Conservation (phyloP, 1,140 invertebrate genomes). For the Philaenus spumarius region DNA sequence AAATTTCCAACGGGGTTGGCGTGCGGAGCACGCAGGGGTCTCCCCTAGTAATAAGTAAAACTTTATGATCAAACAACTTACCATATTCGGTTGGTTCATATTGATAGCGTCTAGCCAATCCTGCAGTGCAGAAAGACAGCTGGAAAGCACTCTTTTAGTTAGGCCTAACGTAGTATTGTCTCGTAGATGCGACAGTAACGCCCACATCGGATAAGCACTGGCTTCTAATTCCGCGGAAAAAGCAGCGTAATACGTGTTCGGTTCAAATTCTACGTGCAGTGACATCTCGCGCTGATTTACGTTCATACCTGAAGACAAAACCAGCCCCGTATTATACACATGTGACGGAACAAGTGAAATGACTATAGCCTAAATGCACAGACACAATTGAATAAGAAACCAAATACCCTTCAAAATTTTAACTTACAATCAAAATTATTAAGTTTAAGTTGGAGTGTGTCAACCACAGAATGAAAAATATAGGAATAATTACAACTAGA, state of each 20-base stretch:
- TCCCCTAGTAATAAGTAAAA: too few species aligned
- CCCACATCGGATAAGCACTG: constrained; percentile 96
- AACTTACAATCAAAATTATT: too few species aligned
- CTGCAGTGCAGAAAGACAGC: constrained; percentile 66
- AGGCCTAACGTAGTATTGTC: constrained; percentile 61
- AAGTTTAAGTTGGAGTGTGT: too few species aligned
- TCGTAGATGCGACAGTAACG: constrained; percentile 79
- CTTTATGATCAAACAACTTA: constrained; percentile 11
- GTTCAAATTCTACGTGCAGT: constrained; percentile 94
- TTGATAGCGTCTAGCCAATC: constrained; percentile 82
- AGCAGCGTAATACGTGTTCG: constrained; percentile 93
- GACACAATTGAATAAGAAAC: too few species aligned
- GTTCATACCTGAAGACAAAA: constrained; percentile 78
- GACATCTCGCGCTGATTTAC: constrained; percentile 83
- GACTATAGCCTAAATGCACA: too few species aligned
- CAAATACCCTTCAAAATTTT: too few species aligned
- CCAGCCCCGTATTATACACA: too few species aligned
- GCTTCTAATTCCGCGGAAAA: constrained; percentile 95
- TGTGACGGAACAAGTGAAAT: too few species aligned
- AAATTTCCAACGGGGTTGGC: too few species aligned
- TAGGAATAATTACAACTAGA: too few species aligned
- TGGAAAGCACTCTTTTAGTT: constrained; percentile 64
- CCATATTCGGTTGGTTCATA: constrained; percentile 24
- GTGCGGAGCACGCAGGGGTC: too few species aligned
- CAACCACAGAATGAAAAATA: too few species aligned